A percentile compares a stretch with the other conserved stretches of the same genome.
Conservation (phyloP, 1,140 invertebrate species). For the Drosophila subpulchrella region DNA sequence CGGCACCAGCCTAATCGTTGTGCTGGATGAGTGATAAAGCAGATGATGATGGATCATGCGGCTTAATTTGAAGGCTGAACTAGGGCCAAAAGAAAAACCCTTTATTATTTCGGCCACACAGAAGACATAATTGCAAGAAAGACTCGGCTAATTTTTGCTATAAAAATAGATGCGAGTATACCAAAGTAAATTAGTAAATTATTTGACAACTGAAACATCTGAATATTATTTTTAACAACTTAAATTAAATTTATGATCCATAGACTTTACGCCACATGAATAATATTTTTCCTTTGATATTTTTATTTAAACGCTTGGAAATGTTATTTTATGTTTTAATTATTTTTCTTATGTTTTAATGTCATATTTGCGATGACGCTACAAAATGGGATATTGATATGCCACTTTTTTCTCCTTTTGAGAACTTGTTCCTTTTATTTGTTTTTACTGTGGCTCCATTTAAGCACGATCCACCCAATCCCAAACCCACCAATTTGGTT, state of each 20-base stretch:
- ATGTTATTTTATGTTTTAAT: too few species aligned
- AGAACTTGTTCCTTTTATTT: slow-evolving; percentile 6
- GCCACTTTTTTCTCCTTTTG: background rate
- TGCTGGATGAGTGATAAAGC: slow-evolving; percentile 35
- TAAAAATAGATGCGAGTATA: background rate
- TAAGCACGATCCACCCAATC: slow-evolving; percentile 5
- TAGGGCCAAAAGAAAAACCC: slow-evolving; percentile 1
- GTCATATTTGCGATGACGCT: too few species aligned
- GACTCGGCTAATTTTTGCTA: background rate
- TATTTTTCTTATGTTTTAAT: too few species aligned
- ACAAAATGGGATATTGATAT: too few species aligned
- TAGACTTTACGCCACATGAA: too few species aligned
- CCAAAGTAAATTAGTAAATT: background rate
- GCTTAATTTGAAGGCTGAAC: slow-evolving; percentile 15
- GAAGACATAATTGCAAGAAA: background rate
- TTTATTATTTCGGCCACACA: background rate
- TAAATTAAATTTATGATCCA: too few species aligned
- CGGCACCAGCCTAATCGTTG: slow-evolving; percentile 34
- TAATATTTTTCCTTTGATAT: too few species aligned
- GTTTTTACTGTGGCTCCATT: slow-evolving; percentile 30
- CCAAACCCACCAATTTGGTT: slow-evolving; percentile 26
- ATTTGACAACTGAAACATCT: background rate
- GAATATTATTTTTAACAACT: too few species aligned
- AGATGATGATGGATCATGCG: slow-evolving; percentile 43
- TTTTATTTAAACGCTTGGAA: too few species aligned